A percentile compares a stretch with the other conserved stretches of the same genome.
Evolutionary conservation across 1,140 invertebrate species (phyloP).

Genomic region (Diabrotica undecimpunctata): DNA sequence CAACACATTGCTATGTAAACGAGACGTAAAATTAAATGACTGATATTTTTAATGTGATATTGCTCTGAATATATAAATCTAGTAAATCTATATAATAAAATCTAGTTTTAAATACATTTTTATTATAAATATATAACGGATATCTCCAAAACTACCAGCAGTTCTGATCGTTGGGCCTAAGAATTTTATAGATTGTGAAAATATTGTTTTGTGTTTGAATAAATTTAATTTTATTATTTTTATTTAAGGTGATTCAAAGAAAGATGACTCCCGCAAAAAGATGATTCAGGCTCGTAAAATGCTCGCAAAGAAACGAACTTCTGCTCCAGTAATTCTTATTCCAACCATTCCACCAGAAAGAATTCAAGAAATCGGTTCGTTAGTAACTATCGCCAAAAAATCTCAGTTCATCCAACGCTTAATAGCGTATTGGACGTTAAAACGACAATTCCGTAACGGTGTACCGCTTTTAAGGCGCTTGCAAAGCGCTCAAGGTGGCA

Average conservation of each 20-base stretch:
- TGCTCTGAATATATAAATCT: no score
- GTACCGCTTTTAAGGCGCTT: constrained; percentile 87
- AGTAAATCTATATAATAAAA: no score
- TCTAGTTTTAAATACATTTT: no score
- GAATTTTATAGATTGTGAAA: no score
- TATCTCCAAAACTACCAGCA: no score
- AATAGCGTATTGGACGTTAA: constrained; percentile 92
- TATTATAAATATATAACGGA: no score
- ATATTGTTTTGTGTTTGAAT: no score
- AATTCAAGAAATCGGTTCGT: constrained; percentile 77
- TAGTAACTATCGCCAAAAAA: constrained; percentile 69
- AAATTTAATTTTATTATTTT: not conserved
- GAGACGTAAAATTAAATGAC: no score
- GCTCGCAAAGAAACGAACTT: constrained; percentile 77
- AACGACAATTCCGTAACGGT: constrained; percentile 92
- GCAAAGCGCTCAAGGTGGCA: constrained; percentile 60
- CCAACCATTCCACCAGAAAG: constrained; percentile 90
- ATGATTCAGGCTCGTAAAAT: constrained; percentile 74
- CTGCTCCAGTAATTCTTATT: constrained; percentile 87
- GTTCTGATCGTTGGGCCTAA: no score
- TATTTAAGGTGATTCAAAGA: constrained; percentile 34
- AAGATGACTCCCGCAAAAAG: constrained; percentile 59
- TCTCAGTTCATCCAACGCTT: constrained; percentile 84
- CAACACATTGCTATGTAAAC: no score
- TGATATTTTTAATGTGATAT: no score